Conservation (phyloP, 2,113 vertebrate genomes). For the Porphyrio hochstetteri region DNA sequence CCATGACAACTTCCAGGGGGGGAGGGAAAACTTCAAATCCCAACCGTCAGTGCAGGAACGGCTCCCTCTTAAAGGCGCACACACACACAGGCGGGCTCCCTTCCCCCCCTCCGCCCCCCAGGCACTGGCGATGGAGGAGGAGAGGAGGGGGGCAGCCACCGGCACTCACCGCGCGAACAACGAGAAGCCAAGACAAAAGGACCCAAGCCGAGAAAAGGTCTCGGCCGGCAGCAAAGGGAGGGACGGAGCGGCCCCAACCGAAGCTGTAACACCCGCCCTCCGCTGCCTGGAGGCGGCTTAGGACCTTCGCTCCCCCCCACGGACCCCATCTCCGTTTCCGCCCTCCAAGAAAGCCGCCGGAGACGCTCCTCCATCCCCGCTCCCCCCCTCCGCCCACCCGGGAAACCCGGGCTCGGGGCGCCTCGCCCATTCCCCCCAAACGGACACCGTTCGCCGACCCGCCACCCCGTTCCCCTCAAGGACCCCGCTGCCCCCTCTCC, state of each 20-base stretch:
- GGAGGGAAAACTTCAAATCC: conserved; percentile 78
- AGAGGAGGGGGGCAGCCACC: conserved; percentile 43
- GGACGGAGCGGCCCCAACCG: not conserved
- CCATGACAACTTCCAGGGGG: conserved; percentile 58
- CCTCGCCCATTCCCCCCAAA: not conserved
- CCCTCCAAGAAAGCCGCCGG: conserved; percentile 1
- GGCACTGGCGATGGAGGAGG: not conserved
- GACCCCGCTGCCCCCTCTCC: not conserved
- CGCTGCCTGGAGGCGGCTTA: not conserved
- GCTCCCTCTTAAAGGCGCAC: conserved; percentile 77
- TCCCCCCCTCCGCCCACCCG: not conserved
- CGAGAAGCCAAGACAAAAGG: conserved; percentile 46
- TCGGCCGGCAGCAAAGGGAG: not conserved
- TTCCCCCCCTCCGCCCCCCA: conserved; percentile 27
- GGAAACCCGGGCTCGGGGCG: not conserved
- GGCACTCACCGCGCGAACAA: conserved; percentile 1
- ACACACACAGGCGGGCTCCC: conserved; percentile 16
- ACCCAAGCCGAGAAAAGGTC: not conserved
- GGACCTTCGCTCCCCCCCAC: not conserved
- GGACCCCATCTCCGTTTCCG: not conserved
- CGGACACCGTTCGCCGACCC: not conserved
- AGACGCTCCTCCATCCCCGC: not conserved
- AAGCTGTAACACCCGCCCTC: not conserved
- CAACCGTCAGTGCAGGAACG: conserved; percentile 79
- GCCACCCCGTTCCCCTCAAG: not conserved